Evolutionary conservation across 2,888 invertebrate species (phyloP), one percentile per base, ranked within the genome.

Genomic region (Sclerodermus sp.): DNA sequence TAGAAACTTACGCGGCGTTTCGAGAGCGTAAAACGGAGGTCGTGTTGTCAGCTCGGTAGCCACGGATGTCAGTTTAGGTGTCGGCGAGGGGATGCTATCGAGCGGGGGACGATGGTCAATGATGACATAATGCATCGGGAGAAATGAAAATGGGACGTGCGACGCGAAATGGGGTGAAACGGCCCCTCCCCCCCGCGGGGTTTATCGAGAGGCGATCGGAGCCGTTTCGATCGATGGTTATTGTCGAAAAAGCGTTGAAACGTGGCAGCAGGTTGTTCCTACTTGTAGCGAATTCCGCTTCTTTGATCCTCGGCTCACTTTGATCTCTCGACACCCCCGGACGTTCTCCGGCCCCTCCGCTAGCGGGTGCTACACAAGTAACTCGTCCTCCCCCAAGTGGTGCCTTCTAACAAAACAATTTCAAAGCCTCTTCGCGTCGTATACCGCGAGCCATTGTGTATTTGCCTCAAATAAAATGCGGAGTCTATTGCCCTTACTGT

Each of bases 251-350:
- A 30, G 32, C 40, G 23, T 50, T 50, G 41, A 45, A 50, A 50
- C 45, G 36, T 45, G 18, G 42, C 29, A 23, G 43, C 51, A 51
- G 45, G 45, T 54, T 51, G 48, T 53, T 54, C 58, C 57, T 65
- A 64, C 64, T 66, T 64, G 64, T 66, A 63, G 60, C 61, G 62
- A 62, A 64, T 66, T 59, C 64, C 60, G 58, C 53, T 60, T 63
- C 66, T 66, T 66, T 66, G 66, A 66, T 66, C 58, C 61, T 59
- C 54, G 49, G 55, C 45, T 61, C 60, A 51, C 66, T 66, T 66
- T 66, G 66, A 66, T 66, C 64, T 66, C 62, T 57, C 61, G 61
- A 63, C 62, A 61, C 62, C 55, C 57, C 57, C 57, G 57, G 57
- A 57, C 51, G 55, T 55, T 50, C 53, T 53, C 56, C 58, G 39